phyloP scores from a whole-genome alignment of 2,888 invertebrate species.

The Patella ulyssiponensis region DNA sequence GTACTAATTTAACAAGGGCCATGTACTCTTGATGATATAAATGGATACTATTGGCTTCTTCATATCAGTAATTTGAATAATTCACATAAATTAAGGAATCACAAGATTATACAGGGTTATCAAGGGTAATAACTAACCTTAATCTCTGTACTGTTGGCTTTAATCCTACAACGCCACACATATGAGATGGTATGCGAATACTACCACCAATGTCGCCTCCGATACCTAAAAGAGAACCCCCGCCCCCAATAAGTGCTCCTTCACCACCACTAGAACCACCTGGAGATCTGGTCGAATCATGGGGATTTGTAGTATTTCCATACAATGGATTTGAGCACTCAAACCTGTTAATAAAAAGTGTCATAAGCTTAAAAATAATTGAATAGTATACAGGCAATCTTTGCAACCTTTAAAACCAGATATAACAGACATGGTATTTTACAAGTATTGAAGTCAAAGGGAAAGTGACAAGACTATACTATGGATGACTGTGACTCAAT shows the following conservation, averaged over 20 bases:
- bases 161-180: conserved; percentile 73
- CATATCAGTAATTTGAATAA: too few species aligned
- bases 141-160: conserved; percentile 72
- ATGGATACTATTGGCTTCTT: too few species aligned
- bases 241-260: conserved; percentile 71
- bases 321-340: conserved; percentile 60
- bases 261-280: conserved; percentile 74
- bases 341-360: conserved; percentile 37
- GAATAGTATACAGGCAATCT: too few species aligned
- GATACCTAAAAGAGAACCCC: conserved; percentile 73
- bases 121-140: conserved; percentile 45
- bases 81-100: too few species aligned
- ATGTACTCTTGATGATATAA: too few species aligned
- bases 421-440: too few species aligned
- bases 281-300: conserved; percentile 63
- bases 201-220: conserved; percentile 74
- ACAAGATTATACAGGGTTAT: neutral
- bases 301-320: conserved; percentile 70
- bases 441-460: too few species aligned
- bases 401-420: too few species aligned
- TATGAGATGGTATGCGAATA: conserved; percentile 73
- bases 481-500: too few species aligned
- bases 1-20: too few species aligned
- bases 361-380: neutral
- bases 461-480: too few species aligned